Evolutionary conservation across 2,888 invertebrate species (phyloP), one percentile per base, ranked within the genome.

Genomic region (Leptinotarsa haldemani): DNA sequence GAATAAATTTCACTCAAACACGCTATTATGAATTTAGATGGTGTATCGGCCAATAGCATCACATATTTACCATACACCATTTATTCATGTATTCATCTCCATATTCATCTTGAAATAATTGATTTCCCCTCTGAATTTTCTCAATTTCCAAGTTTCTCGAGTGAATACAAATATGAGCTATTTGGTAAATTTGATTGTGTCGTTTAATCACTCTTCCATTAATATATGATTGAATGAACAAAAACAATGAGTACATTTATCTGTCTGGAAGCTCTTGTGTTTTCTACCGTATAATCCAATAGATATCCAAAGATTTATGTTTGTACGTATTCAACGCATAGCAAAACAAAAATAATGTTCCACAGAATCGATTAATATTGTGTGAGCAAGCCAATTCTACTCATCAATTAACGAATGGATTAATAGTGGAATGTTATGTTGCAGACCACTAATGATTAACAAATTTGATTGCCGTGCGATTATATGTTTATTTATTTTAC

Each of bases 351-450:
- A 61, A 61, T 61, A n/a, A 40, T 40, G 40, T 61, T 40, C 61
- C 61, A 40, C 30, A 61, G 61, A 25, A 15, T 30, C 61, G 30
- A 61, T 61, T 61, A 40, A 30, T 61, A 61, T 61, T 61, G 61
- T n/a, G 61, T 40, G 18, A 61, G 61, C 61, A 61, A 61, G 61
- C 61, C 61, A 40, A 61, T 61, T 30, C 40, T 30, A 61, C 16
- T n/a, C 40, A 61, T 61, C 18, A 61, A 61, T 61, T 61, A 61
- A 61, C 61, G 61, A n/a, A 61, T 61, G 61, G 61, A 61, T 61
- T 61, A 61, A 30, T 61, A 61, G 30, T 5, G 61, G 61, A 61
- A 40, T 61, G 61, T 61, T 30, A 30, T 30, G n/a, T 61, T 40
- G 61, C 61, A 30, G 61, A 61, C 61, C 61, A n/a, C 30, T 30